Evolutionary conservation across 1,140 invertebrate species (phyloP).

Genomic region (Drosophila kanapiae): DNA sequence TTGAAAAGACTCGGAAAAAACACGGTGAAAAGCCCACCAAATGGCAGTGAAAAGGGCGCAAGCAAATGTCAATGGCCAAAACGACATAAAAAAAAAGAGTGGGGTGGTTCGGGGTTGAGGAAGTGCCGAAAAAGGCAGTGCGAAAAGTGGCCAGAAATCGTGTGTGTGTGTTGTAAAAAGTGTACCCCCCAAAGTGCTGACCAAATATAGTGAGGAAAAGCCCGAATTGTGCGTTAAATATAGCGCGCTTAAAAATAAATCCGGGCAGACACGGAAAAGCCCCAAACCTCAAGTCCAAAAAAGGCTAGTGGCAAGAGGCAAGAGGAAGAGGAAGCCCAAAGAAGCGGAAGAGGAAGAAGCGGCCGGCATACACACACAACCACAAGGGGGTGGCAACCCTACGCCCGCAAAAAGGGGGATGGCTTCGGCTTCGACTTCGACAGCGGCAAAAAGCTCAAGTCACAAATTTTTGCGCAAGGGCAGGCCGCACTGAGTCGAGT

Average conservation of each 20-base stretch:
- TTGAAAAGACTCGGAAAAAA: conserved; percentile 16
- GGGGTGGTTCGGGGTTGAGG: conserved; percentile 22
- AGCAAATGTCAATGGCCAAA: conserved; percentile 45
- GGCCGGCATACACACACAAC: conserved; percentile 75
- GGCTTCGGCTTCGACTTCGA: conserved; percentile 14
- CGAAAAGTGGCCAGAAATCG: not conserved
- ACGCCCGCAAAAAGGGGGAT: conserved; percentile 12
- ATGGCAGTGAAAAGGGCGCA: conserved; percentile 39
- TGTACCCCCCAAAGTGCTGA: conserved; percentile 2
- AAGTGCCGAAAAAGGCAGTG: conserved; percentile 8
- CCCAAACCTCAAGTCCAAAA: conserved; percentile 57
- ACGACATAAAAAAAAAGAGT: not conserved
- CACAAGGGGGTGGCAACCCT: conserved; percentile 24
- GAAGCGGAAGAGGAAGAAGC: conserved; percentile 52
- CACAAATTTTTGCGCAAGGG: conserved; percentile 81
- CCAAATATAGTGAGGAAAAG: conserved; percentile 13
- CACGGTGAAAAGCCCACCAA: conserved; percentile 42
- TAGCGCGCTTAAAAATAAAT: conserved; percentile 79
- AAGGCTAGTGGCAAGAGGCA: conserved; percentile 22
- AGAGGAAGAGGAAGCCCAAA: conserved; percentile 38
- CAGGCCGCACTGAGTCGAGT: conserved; percentile 49
- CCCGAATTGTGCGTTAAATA: conserved; percentile 24
- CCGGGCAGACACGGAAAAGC: conserved; percentile 75
- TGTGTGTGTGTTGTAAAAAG: conserved; percentile 21
- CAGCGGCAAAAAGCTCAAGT: conserved; percentile 71